phyloP scores from a whole-genome alignment of 2,888 invertebrate genomes.

The Cryptosula pallasiana region DNA sequence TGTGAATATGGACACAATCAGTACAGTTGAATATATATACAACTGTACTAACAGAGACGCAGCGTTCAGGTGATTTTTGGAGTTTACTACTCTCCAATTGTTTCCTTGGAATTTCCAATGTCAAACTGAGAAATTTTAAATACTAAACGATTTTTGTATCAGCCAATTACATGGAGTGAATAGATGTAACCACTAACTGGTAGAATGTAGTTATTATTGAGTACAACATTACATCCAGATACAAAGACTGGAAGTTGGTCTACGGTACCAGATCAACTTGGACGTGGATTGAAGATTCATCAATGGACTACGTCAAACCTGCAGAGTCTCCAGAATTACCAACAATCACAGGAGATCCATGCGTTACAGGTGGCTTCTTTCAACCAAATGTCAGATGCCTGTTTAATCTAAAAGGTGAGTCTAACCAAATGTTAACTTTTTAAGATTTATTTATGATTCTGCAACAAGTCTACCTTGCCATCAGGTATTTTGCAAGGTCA shows the following conservation, averaged over 20 bases:
- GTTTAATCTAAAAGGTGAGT: not conserved
- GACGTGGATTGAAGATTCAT: not conserved
- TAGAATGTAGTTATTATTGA: no score
- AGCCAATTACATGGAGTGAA: no score
- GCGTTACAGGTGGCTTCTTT: not conserved
- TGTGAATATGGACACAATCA: not conserved
- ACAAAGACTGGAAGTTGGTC: not conserved
- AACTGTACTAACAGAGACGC: not conserved
- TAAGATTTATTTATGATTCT: no score
- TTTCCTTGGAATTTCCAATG: no score
- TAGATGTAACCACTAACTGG: no score
- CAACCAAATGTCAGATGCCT: not conserved
- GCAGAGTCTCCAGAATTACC: not conserved
- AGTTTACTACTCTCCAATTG: no score
- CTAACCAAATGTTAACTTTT: no score
- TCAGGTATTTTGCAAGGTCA: no score
- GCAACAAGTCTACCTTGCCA: no score
- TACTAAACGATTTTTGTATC: no score
- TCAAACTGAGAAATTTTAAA: no score
- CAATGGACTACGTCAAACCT: not conserved
- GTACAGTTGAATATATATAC: not conserved
- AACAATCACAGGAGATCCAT: conserved; percentile 2
- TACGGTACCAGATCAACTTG: not conserved
- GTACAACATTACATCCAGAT: not conserved
- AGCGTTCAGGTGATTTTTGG: not conserved